Evolutionary conservation across 64 coral and sea anemone species (phyloP), one percentile per base, ranked within the genome.

Genomic region (Actinia equina): DNA sequence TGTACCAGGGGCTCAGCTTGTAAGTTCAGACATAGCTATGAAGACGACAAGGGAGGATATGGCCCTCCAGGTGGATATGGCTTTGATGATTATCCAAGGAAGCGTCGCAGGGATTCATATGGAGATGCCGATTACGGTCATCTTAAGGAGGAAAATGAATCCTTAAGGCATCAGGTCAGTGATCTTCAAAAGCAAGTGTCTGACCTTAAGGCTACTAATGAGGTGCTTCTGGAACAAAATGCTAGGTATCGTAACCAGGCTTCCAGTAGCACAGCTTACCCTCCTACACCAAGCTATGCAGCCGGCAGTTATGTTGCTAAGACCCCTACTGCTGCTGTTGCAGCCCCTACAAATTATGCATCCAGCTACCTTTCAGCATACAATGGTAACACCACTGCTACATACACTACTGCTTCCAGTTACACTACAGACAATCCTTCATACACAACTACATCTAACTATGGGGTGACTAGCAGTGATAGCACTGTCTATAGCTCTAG

Each of bases 151-250:
- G 97, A 99, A 89, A 99, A 99, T 89, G 97, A 95, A 74, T 89
- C 90, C 56, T 71, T 99, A 44, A 91, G 93, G 17, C 85, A 93
- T 44, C 92, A 88, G 77, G 53, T 99, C n/a, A 60, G 78, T 52
- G 97, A 99, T n/a, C 97, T 99, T 13, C 97, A 99, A 60, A 99
- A 95, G 64, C 93, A 99, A 78, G 88, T 99, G 44, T 64, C 86
- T 18, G 97, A 95, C 69, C 83, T 99, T 7, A 95, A 95, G 64
- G 97, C 97, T 27, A 95, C 97, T 44, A 99, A 99, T 84, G 97
- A 99, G 78, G 93, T 99, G 27, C 83, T 99, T 79, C 44, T 99
- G 55, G 97, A 99, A 58, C 97, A 99, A 82, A 99, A 99, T 91
- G 97, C 97, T 37, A 88, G 91, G 65, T 99, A 99, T 80, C 88